These are phyloP conservation scores for Cyrtodaria siliqua DNA, from an alignment of 2,888 invertebrate species.

Conservation along the genomic window DNA sequence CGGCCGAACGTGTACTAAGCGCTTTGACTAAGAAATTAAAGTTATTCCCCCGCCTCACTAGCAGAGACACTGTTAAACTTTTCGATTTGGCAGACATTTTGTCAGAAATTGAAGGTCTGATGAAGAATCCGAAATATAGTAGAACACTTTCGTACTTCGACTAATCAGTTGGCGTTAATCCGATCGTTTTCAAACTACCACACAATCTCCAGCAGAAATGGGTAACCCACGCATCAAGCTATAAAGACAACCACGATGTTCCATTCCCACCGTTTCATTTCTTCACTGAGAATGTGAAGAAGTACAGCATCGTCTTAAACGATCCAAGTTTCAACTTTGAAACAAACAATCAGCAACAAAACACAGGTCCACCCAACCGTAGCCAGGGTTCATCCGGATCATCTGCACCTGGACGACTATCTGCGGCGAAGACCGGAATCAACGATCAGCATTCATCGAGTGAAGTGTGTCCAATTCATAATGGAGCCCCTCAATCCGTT, in stretches of 20 bases:
- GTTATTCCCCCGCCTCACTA: conserved; percentile 16
- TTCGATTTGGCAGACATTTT: conserved; percentile 30
- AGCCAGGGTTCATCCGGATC: background rate
- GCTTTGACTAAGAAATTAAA: conserved; percentile 24
- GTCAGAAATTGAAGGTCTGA: conserved; percentile 29
- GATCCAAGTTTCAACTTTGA: conserved; percentile 33
- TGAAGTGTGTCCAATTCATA: background rate
- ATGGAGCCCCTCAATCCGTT: background rate
- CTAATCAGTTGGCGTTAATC: too few species aligned
- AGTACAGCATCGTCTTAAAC: conserved; percentile 17
- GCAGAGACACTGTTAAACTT: conserved; percentile 12
- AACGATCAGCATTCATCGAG: background rate
- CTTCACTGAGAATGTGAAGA: conserved; percentile 28
- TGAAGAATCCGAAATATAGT: conserved; percentile 17
- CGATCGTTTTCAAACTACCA: conserved; percentile 34
- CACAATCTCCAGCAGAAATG: conserved; percentile 31
- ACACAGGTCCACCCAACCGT: background rate
- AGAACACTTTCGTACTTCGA: too few species aligned
- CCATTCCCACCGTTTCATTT: conserved; percentile 29
- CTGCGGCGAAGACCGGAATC: background rate
- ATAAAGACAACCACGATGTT: conserved; percentile 26
- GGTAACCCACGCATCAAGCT: conserved; percentile 16
- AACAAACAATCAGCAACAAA: background rate
- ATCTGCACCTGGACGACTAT: background rate
- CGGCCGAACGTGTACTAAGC: conserved; percentile 30